Evolutionary conservation across 2,888 invertebrate species (phyloP), one percentile per base, ranked within the genome.

Genomic region (Polymixis flavicincta): DNA sequence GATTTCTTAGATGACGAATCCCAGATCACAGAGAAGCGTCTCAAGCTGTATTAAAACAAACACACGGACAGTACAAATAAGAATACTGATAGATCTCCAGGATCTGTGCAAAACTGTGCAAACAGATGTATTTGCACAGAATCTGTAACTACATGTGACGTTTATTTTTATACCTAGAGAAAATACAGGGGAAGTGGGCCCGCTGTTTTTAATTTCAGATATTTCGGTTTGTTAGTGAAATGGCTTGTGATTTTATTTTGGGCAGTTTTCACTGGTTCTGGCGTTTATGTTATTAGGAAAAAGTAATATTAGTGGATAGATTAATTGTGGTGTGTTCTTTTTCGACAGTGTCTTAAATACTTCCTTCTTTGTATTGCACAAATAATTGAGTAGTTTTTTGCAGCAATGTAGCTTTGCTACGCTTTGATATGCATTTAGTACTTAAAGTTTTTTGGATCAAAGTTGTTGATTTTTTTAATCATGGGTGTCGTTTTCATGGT

Each of bases 11-110:
- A 63, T 19, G 19, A 32, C 17, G 55, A 61, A 52, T 61, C 66
- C 14, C 9, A 64, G 57, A 52, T 17, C 7, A n/a, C 28, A 6
- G 0, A 19, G 13, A 28, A 54, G 7, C 28, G 14, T 64, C n/a
- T 82, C n/a, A 57, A 25, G 45, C n/a, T 48, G 17, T 19, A 83
- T 65, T 28, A 52, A 77, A 61, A 60, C 54, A 82, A 79, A 76
- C 59, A 68, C 22, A 22, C 11, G 28, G 68, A 6, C 42, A 32
- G 32, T 32, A 32, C 78, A 77, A 77, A 83, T 17, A 69, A 37
- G 11, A 50, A 5, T 9, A 25, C 37, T 32, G 54, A 69, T 42
- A 69, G 6, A 50, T 68, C n/a, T 28, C 42, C 14, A 59, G 8
- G 64, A 76, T 64, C 28, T 64, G 25, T 48, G 25, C 37, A 61